These are phyloP conservation scores for Habroteleia sp. DNA, from an alignment of 2,888 invertebrate genomes.

Conservation along the genomic window DNA sequence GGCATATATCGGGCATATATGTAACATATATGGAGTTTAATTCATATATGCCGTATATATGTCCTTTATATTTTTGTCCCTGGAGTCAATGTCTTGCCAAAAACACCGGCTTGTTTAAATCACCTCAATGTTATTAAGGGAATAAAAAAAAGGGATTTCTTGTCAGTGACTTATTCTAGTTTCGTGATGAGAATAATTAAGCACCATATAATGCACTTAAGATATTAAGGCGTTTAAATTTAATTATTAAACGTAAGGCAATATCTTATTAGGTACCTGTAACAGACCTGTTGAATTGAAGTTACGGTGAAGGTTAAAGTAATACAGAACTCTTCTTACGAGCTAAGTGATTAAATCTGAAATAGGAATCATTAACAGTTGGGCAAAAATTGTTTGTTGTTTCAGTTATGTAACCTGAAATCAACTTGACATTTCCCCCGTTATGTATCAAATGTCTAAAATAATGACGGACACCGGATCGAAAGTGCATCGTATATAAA, in stretches of 20 bases:
- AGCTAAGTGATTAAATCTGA: no score
- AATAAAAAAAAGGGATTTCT: no score
- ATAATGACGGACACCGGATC: constrained; percentile 57
- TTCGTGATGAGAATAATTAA: constrained; percentile 30
- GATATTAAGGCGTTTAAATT: constrained; percentile 14
- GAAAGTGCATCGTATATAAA: constrained; percentile 56
- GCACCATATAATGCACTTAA: constrained; percentile 4
- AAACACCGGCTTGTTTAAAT: no score
- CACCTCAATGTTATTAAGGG: no score
- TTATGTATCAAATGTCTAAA: constrained; percentile 59
- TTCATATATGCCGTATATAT: no score
- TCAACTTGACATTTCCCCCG: constrained; percentile 49
- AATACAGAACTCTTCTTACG: no score
- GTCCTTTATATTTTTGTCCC: no score
- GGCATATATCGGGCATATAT: no score
- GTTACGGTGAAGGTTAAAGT: background rate
- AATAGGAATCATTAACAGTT: background rate
- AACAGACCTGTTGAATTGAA: background rate
- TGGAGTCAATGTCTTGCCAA: no score
- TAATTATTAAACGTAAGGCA: constrained; percentile 1
- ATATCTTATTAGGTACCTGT: constrained; percentile 10
- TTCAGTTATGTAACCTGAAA: constrained; percentile 15
- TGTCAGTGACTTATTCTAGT: constrained; percentile 9
- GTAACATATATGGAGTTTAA: no score
- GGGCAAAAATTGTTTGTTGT: constrained; percentile 6